These are phyloP conservation scores for Dexiosoma caninum DNA, from an alignment of 2,888 invertebrate species.

Conservation along the genomic window DNA sequence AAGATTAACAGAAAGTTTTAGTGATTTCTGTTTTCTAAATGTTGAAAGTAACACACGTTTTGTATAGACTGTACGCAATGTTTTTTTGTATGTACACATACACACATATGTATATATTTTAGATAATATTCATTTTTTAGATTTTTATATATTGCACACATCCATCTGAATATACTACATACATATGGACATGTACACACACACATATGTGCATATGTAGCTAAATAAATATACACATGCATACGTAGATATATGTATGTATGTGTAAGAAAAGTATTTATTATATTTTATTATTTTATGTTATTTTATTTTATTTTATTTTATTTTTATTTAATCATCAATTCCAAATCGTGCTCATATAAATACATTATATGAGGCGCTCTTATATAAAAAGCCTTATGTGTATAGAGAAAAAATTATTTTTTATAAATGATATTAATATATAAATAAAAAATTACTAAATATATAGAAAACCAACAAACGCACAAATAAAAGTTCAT, in stretches of 20 bases:
- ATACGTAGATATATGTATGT: neutral
- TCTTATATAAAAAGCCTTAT: conserved; percentile 11
- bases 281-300: conserved; percentile 22
- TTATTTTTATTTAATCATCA: conserved; percentile 56
- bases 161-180: too few species aligned
- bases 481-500: neutral
- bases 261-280: conserved; percentile 31
- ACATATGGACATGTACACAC: neutral
- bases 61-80: conserved; percentile 65
- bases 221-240: neutral
- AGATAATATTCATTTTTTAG: conserved; percentile 43
- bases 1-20: neutral
- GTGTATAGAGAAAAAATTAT: conserved; percentile 29
- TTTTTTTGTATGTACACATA: conserved; percentile 23
- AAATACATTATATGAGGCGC: conserved; percentile 4
- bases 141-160: neutral
- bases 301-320: conserved; percentile 33
- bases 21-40: conserved; percentile 25
- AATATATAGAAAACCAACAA: conserved; percentile 27
- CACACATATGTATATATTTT: conserved; percentile 38
- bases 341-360: conserved; percentile 60
- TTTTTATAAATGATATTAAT: conserved; percentile 58
- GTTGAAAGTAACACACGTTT: conserved; percentile 53
- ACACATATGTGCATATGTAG: neutral
- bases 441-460: conserved; percentile 38